These are phyloP conservation scores for Zaprionus bogoriensis DNA, from an alignment of 2,888 invertebrate genomes.

Conservation along the genomic window DNA sequence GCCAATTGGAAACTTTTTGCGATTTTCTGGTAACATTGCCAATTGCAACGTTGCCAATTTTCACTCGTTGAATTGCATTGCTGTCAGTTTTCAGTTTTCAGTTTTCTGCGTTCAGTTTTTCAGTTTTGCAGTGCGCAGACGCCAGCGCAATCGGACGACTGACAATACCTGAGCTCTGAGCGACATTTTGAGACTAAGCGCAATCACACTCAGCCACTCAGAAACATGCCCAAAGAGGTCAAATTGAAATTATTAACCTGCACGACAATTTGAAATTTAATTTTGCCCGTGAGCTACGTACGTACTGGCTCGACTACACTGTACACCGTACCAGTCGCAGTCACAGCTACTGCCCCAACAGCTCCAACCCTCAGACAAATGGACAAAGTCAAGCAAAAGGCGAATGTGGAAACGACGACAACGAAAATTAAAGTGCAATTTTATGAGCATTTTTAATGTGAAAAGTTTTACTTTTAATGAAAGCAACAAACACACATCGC, in stretches of 20 bases:
- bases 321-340: not conserved
- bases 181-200: conserved; percentile 20
- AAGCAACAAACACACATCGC: conserved; percentile 38
- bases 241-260: conserved; percentile 73
- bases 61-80: not conserved
- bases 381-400: conserved; percentile 51
- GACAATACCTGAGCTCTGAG: conserved; percentile 1
- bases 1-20: conserved; percentile 45
- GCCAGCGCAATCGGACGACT: not conserved
- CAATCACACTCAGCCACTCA: conserved; percentile 26
- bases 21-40: conserved; percentile 20
- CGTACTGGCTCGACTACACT: not conserved
- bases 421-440: conserved; percentile 71
- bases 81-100: too few relatives aligned
- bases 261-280: conserved; percentile 70
- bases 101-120: too few relatives aligned
- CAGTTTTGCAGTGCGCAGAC: conserved; percentile 33
- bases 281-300: conserved; percentile 24
- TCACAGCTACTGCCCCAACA: not conserved
- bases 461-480: conserved; percentile 70
- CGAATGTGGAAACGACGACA: conserved; percentile 36
- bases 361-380: conserved; percentile 4
- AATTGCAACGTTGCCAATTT: conserved; percentile 35
- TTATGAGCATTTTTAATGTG: conserved; percentile 76
- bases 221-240: conserved; percentile 55